Base-by-base conservation (phyloP, 2,888 invertebrate species). In the Rosalia funebris region DNA sequence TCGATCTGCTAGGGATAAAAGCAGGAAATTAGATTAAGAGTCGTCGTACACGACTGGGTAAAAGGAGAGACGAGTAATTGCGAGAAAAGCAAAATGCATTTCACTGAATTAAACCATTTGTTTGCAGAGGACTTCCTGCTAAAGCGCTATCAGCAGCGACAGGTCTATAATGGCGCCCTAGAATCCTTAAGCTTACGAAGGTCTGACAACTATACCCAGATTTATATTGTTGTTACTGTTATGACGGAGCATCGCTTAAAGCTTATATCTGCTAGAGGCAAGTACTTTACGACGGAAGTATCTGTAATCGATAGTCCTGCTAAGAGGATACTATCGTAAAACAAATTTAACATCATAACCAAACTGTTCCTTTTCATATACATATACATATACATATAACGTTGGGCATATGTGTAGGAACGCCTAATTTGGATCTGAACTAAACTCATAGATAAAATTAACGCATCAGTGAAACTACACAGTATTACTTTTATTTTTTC, bases 41-140 rank as follows among this genome's bases (percentile, higher is more conserved):
- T 1, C 9, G 16, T 41, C 16, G 25, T 25, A 25, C 4, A 3
- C 4, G 25, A 25, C 4, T 5, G 25, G 25, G 7, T 25, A 25
- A 25, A n/a, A 25, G 25, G 25, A 25, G 25, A 3, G 25, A 25
- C 25, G 7, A 25, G 25, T 25, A 25, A 25, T 25, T 25, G 25
- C 4, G 25, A 25, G 25, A 25, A 25, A 25, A 25, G 25, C 25
- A 7, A 12, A 25, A 45, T 45, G 20, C 15, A 32, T 48, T 48
- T 48, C 36, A 36, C 15, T 36, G 36, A 48, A 48, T 48, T 48
- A 48, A 48, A 48, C 47, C 19, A 10, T 48, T 34, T 36, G 47
- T 48, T 48, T 48, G 47, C 12, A 34, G 34, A 48, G 47, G 47
- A 48, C 36, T 36, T 48, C 34, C 34, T 17, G 16, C 36, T 19